phyloP scores from a whole-genome alignment of 2,797 vertebrate species.

The Pyrrhura leucotis region DNA sequence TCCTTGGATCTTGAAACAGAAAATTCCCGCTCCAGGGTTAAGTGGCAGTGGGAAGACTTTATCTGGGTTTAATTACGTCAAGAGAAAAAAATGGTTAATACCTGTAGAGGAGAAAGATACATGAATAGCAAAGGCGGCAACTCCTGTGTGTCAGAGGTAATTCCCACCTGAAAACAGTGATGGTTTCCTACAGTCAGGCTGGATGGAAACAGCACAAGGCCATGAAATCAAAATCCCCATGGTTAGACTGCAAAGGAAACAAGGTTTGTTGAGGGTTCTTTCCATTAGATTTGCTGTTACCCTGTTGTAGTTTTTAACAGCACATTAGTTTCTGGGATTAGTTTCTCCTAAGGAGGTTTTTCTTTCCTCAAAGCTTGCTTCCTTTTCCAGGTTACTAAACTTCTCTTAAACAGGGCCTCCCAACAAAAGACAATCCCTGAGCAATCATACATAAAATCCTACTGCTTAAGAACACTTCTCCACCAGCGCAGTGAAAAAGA shows the following conservation, averaged over 20 bases:
- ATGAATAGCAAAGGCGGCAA: not conserved
- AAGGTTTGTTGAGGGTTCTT: not conserved
- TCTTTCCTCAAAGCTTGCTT: not conserved
- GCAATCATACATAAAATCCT: not conserved
- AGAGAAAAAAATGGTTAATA: not conserved
- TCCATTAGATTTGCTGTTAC: not conserved
- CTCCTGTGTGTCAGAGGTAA: not conserved
- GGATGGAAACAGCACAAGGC: not conserved
- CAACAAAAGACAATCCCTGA: not conserved
- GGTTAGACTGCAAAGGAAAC: not conserved
- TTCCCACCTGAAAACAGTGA: not conserved
- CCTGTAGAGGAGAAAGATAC: not conserved
- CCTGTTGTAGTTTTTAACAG: not conserved
- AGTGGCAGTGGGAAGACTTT: not conserved
- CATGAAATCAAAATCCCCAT: not conserved
- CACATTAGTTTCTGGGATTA: not conserved
- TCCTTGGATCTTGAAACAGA: not conserved
- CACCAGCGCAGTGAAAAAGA: not conserved
- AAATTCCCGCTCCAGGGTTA: not conserved
- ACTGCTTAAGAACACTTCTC: not conserved
- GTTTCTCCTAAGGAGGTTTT: not conserved
- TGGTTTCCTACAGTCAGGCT: not conserved
- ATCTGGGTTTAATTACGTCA: not conserved
- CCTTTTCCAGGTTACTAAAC: not conserved
- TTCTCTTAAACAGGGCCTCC: not conserved